Conservation (phyloP, 2,113 vertebrate genomes). For the Monarcha castaneiventris region DNA sequence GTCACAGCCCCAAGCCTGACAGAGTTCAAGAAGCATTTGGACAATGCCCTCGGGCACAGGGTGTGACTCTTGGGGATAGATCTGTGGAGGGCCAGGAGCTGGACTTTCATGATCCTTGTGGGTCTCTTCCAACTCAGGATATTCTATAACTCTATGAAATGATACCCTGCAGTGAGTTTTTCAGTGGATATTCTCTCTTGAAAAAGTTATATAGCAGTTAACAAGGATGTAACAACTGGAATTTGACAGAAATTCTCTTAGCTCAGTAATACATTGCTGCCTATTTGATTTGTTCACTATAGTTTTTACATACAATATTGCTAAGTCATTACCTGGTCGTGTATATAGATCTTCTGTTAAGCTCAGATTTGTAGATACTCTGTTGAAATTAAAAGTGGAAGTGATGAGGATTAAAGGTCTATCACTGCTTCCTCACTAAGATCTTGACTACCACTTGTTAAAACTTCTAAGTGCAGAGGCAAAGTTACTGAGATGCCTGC, state of each 20-base stretch:
- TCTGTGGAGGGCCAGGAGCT: background rate
- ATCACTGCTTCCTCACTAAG: background rate
- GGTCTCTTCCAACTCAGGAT: background rate
- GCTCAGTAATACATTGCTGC: background rate
- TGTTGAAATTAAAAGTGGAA: background rate
- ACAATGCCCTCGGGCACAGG: fast-evolving
- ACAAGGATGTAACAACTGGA: background rate
- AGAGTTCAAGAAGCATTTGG: background rate
- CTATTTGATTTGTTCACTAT: background rate
- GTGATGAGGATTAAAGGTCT: background rate
- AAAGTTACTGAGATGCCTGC: background rate
- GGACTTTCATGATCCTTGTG: background rate
- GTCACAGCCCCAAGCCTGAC: background rate
- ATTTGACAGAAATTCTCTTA: background rate
- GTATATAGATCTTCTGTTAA: background rate
- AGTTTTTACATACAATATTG: background rate
- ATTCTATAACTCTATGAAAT: background rate
- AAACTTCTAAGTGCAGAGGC: background rate
- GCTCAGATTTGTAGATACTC: background rate
- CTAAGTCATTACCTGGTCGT: background rate
- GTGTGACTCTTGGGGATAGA: background rate
- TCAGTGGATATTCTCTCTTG: background rate
- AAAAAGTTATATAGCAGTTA: background rate
- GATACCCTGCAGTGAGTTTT: background rate
- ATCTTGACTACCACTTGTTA: background rate